Base-by-base conservation (phyloP, 2,888 invertebrate genomes). In the Capitulum mitella region DNA sequence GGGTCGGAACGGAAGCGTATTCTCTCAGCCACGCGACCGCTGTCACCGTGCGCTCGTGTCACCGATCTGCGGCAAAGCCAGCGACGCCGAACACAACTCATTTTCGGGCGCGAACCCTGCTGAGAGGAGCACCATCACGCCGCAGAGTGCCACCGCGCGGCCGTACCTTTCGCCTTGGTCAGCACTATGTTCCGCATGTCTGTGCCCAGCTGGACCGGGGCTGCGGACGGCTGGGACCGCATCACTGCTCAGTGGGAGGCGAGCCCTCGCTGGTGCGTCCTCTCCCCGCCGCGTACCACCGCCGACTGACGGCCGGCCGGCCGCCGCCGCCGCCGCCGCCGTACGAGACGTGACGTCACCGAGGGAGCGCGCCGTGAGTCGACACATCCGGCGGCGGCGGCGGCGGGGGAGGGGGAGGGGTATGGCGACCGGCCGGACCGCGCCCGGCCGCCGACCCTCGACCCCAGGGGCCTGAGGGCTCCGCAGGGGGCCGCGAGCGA, bases 101-200 rank as follows among this genome's bases (percentile, higher is more conserved):
- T n/a, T n/a, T 1, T 64, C 34, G 34, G 1, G 32, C 43, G 34
- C 6, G 6, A 58, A 58, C 6, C 8, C n/a, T n/a, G n/a, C 8
- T 6, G 6, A 8, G 6, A 6, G n/a, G 10, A n/a, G 22, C 14
- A 19, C 22, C 51, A 51, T 3, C 14, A 16, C 51, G 22, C 51
- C 6, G 19, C 51, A 14, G 51, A 3, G 3, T 14, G 19, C 16
- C 51, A 16, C 51, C 16, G 12, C 51, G 3, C 29, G 5, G 51
- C 29, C 34, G 64, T 64, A 64, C 64, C 64, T 64, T 64, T 64
- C 14, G 64, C 34, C 64, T 64, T 64, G 32, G 64, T 16, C 16
- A 19, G 34, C 64, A 64, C 26, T 34, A 16, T 34, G 32, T 34
- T 34, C 34, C 64, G 64, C 16, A 34, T 19, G 5, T 64, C 64